Conservation (phyloP, 2,113 vertebrate genomes). For the Albula glossodonta region DNA sequence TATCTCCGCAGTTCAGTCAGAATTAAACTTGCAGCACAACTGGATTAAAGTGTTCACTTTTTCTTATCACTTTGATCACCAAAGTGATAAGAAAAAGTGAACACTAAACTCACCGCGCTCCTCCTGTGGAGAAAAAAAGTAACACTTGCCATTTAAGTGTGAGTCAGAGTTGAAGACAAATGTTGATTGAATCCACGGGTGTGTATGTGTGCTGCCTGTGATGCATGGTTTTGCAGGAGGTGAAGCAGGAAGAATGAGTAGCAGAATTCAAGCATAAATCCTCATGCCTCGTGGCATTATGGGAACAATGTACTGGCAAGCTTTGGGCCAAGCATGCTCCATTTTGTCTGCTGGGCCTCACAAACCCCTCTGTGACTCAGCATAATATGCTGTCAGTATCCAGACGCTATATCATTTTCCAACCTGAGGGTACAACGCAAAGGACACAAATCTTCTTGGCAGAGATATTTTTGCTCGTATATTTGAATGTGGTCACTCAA, state of each 20-base stretch:
- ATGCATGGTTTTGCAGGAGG: not conserved
- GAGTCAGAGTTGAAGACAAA: not conserved
- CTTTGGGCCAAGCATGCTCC: not conserved
- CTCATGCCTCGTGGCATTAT: not conserved
- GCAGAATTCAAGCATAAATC: not conserved
- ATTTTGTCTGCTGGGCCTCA: not conserved
- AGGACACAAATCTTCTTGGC: not conserved
- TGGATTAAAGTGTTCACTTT: not conserved
- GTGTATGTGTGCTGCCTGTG: not conserved
- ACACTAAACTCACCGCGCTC: no score
- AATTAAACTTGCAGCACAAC: not conserved
- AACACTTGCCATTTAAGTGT: no score
- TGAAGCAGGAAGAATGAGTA: not conserved
- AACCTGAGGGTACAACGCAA: not conserved
- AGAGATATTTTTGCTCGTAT: not conserved
- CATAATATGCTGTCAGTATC: not conserved
- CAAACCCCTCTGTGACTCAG: not conserved
- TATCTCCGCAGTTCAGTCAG: not conserved
- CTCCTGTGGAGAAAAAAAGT: no score
- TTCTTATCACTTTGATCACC: not conserved
- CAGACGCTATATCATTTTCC: not conserved
- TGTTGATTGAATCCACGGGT: not conserved
- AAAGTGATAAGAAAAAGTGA: no score
- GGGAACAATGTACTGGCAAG: not conserved
- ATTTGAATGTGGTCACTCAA: not conserved